Evolutionary conservation across 2,888 invertebrate species (phyloP).

Genomic region (Spialia ferax): DNA sequence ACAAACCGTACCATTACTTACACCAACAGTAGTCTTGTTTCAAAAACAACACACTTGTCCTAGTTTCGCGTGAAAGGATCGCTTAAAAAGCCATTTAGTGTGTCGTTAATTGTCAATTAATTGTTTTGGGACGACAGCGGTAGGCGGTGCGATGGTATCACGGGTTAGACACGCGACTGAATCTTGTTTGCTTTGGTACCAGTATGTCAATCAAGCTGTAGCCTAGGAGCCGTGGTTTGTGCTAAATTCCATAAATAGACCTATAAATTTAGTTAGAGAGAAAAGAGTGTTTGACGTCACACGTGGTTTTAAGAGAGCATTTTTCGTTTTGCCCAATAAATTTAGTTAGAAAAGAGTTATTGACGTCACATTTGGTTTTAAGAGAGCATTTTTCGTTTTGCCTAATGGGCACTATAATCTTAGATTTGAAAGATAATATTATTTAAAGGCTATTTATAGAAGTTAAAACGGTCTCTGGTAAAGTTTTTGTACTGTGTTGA

Average conservation of each 20-base stretch:
- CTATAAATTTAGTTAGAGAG: background rate
- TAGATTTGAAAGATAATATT: too few species aligned
- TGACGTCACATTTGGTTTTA: too few species aligned
- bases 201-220: constrained; percentile 31
- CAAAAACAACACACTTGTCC: constrained; percentile 22
- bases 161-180: constrained; percentile 34
- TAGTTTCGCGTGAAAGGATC: constrained; percentile 34
- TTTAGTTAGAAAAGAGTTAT: too few species aligned
- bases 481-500: too few species aligned
- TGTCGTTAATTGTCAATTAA: constrained; percentile 53
- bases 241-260: background rate
- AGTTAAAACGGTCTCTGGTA: too few species aligned
- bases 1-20: background rate
- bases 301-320: too few species aligned
- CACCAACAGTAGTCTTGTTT: constrained; percentile 1
- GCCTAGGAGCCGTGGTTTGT: background rate
- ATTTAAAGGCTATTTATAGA: too few species aligned
- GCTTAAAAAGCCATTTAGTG: constrained; percentile 46
- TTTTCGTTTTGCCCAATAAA: too few species aligned
- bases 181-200: constrained; percentile 25
- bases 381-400: too few species aligned
- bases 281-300: background rate
- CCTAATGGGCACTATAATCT: too few species aligned
- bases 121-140: constrained; percentile 50
- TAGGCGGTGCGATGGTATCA: constrained; percentile 51